These are phyloP conservation scores for Tarsius wallacei DNA, from an alignment of 2,797 vertebrate genomes.

Conservation along the genomic window DNA sequence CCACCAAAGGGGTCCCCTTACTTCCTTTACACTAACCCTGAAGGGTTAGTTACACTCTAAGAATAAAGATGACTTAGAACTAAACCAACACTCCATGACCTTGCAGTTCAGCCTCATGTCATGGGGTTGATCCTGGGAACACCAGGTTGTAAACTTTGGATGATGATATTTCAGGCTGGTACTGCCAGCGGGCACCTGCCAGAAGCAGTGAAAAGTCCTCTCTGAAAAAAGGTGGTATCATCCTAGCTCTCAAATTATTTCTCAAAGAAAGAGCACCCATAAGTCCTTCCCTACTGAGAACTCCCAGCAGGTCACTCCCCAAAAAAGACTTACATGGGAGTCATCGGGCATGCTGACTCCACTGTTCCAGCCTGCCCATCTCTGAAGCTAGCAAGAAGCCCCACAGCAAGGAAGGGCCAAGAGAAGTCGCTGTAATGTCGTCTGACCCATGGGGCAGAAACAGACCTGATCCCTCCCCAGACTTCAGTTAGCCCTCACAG, in stretches of 20 bases:
- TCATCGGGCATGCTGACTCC: too few relatives aligned
- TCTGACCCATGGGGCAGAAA: neutral
- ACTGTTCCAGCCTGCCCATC: neutral
- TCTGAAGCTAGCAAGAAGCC: neutral
- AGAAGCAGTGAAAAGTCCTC: neutral
- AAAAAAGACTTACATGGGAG: neutral
- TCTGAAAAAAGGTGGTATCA: neutral
- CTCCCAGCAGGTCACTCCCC: neutral
- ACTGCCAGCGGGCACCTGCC: neutral
- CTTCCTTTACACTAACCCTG: neutral
- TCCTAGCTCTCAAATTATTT: neutral
- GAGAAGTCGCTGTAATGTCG: neutral
- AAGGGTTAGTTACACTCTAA: neutral
- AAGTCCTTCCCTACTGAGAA: neutral
- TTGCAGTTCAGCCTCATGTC: neutral
- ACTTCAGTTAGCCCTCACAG: neutral
- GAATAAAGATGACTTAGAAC: neutral
- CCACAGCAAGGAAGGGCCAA: neutral
- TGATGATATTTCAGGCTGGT: rapidly evolving
- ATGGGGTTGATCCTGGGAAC: too few relatives aligned
- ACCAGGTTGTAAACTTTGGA: neutral
- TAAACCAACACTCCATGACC: rapidly evolving
- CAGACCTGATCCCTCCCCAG: neutral
- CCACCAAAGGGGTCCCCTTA: neutral
- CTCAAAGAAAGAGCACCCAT: neutral